Evolutionary conservation across 2,797 vertebrate species (phyloP), one percentile per base, ranked within the genome.

Genomic region (Micrastur ruficollis): DNA sequence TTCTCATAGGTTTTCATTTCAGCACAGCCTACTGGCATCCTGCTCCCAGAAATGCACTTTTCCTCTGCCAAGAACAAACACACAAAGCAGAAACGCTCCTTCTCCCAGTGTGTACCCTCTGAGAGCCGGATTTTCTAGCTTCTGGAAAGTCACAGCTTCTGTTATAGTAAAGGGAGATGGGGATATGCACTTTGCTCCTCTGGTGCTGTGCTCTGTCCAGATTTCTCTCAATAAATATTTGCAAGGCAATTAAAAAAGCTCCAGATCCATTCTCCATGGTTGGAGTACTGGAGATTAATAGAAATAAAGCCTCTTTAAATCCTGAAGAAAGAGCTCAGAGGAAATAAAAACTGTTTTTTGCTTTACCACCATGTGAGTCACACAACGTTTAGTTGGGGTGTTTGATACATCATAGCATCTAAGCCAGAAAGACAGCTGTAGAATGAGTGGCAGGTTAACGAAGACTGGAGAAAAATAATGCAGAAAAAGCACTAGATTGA

Each of bases 381-480:
- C 31, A 66, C 84, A 62, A 36, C 53, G 61, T 91, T 96, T 92
- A 92, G 83, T 82, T 96, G 85, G 55, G n/a, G 61, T 95, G 59
- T 92, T 95, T 59, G 78, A 90, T 87, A 92, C 78, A 75, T 84
- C 66, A 84, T 11, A 66, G 83, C 63, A 95, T 85, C 76, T 44
- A 93, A 92, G 66, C 44, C 79, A 85, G 85, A 95, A 94, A 93
- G 82, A 68, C 62, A 96, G 85, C 63, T 90, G 84, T 56, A 86
- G 42, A 90, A 91, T 81, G 67, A 94, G 32, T 82, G 78, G 46
- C 86, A 95, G 71, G 31, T 71, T 82, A 93, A 96, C 75, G 94
- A 92, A 91, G 42, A 89, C 27, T 42, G 44, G 42, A 92, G 62
- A 89, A 92, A 70, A 94, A 83, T 59, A 83, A 78, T 5, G 22